Evolutionary conservation across 2,113 vertebrate species (phyloP).

Genomic region (Oncorhynchus clarkii): DNA sequence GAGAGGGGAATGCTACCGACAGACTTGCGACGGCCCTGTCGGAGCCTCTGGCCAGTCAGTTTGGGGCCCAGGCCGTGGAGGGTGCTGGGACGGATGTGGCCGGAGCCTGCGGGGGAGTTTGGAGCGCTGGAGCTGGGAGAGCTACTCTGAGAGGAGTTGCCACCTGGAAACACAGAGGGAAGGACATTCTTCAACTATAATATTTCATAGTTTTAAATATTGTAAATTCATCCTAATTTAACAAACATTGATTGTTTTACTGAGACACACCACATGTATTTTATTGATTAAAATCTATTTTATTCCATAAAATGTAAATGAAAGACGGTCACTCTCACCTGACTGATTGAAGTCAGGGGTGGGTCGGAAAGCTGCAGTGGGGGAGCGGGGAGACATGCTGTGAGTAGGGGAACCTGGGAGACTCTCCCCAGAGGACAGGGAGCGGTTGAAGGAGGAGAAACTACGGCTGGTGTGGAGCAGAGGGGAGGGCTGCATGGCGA

Average conservation of each 20-base stretch:
- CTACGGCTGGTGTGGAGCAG: conserved; percentile 95
- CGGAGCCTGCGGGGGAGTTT: conserved; percentile 95
- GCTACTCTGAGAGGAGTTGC: conserved; percentile 96
- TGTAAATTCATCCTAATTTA: too few relatives aligned
- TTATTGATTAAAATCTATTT: neutral
- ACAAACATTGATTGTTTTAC: too few relatives aligned
- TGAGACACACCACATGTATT: neutral
- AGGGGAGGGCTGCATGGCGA: conserved; percentile 94
- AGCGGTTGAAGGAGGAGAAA: conserved; percentile 93
- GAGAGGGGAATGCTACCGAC: conserved; percentile 94
- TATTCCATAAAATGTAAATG: neutral
- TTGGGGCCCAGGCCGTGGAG: conserved; percentile 94
- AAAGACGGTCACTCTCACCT: conserved; percentile 68
- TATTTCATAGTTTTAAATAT: too few relatives aligned
- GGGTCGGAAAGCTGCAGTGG: conserved; percentile 86
- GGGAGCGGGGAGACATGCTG: conserved; percentile 92
- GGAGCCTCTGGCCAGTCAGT: conserved; percentile 88
- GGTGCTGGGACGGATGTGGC: conserved; percentile 93
- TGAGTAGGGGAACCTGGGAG: conserved; percentile 96
- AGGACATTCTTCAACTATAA: neutral
- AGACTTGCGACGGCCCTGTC: conserved; percentile 92
- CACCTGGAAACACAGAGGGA: conserved; percentile 69
- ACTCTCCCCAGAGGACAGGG: conserved; percentile 95
- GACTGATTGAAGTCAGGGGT: conserved; percentile 90
- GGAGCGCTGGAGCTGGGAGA: conserved; percentile 96